Evolutionary conservation across 2,888 invertebrate genomes (phyloP).

Genomic region (Cetonia aurata): DNA sequence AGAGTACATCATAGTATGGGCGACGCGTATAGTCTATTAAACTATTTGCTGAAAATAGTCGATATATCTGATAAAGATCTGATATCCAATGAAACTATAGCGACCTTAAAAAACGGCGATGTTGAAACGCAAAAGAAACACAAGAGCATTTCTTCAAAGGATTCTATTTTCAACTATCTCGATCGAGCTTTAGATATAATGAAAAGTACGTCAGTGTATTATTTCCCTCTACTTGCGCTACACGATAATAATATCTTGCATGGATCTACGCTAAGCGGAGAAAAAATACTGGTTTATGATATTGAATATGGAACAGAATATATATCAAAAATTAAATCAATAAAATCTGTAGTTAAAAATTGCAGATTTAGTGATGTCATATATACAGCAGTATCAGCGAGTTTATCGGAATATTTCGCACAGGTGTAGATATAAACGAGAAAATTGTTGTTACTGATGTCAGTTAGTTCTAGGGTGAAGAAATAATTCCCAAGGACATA

Average conservation of each 20-base stretch:
- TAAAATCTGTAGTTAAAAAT: slow-evolving; percentile 31
- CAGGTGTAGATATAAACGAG: slow-evolving; percentile 20
- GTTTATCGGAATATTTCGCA: slow-evolving; percentile 40
- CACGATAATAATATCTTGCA: slow-evolving; percentile 43
- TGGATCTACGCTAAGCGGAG: slow-evolving; percentile 26
- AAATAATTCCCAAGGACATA: slow-evolving; percentile 33
- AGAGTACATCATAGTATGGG: slow-evolving; percentile 42
- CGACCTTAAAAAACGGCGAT: background rate
- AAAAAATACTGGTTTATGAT: slow-evolving; percentile 38
- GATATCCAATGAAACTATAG: slow-evolving; percentile 13
- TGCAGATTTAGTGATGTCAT: slow-evolving; percentile 40
- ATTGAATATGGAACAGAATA: slow-evolving; percentile 32
- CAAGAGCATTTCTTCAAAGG: background rate
- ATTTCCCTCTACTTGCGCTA: slow-evolving; percentile 16
- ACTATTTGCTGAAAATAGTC: slow-evolving; percentile 29
- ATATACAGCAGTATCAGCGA: slow-evolving; percentile 41
- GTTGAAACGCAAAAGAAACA: background rate
- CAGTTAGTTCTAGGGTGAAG: slow-evolving; percentile 23
- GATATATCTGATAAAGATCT: slow-evolving; percentile 32
- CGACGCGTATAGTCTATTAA: slow-evolving; percentile 33
- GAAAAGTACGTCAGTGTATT: slow-evolving; percentile 27
- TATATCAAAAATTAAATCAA: slow-evolving; percentile 42
- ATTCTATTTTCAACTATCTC: background rate
- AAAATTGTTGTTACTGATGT: background rate
- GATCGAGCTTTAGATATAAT: background rate